These are phyloP conservation scores for Sciurus niger DNA, from an alignment of 2,113 vertebrate species.

Conservation along the genomic window DNA sequence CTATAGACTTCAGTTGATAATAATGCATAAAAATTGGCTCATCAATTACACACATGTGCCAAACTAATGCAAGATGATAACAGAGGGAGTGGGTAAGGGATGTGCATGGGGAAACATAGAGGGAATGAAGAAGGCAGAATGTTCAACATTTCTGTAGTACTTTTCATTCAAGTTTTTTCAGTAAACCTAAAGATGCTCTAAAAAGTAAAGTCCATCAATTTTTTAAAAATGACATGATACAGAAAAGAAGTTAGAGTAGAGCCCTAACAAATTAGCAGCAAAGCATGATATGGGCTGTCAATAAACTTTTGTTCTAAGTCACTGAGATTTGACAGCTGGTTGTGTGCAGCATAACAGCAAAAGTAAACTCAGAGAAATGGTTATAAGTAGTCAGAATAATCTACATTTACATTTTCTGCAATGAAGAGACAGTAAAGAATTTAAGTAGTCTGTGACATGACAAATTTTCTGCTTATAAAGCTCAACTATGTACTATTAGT, in stretches of 20 bases:
- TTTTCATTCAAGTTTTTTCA: conserved; percentile 27
- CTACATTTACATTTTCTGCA: not conserved
- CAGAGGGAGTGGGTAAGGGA: fast-evolving
- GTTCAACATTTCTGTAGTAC: not conserved
- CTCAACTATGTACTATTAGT: not conserved
- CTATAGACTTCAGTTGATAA: not conserved
- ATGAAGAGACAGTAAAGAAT: not conserved
- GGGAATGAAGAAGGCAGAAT: no score
- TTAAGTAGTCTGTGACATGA: not conserved
- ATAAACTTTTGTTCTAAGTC: not conserved
- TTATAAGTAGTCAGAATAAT: not conserved
- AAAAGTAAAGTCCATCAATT: not conserved
- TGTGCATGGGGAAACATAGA: no score
- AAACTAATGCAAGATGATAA: not conserved
- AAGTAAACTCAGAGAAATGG: not conserved
- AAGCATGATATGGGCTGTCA: not conserved
- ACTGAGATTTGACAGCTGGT: not conserved
- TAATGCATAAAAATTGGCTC: not conserved
- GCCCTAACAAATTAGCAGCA: not conserved
- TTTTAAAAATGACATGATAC: not conserved
- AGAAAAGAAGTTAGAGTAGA: not conserved
- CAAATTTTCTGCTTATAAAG: conserved; percentile 11
- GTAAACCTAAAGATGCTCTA: not conserved
- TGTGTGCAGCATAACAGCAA: not conserved
- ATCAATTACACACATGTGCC: not conserved